Conservation (phyloP, 2,113 vertebrate species). For the Xenopus borealis region DNA sequence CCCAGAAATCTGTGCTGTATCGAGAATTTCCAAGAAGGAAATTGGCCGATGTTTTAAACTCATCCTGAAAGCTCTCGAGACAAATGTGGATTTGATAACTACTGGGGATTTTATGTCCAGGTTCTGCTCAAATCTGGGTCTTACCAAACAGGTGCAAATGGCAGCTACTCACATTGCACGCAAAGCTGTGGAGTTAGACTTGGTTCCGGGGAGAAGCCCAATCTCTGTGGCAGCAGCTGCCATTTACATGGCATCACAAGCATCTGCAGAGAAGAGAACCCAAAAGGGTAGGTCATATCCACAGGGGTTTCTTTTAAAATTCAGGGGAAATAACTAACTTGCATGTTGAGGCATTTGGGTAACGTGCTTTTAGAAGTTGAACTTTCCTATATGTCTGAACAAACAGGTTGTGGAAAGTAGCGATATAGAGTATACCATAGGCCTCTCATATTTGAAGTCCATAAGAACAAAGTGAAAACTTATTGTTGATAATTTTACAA, state of each 20-base stretch:
- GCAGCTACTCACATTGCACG: conserved; percentile 93
- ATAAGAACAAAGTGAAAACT: no score
- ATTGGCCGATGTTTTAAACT: conserved; percentile 97
- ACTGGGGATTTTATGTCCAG: conserved; percentile 98
- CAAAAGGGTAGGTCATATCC: conserved; percentile 81
- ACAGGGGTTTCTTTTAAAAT: no score
- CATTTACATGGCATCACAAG: conserved; percentile 98
- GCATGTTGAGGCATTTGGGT: no score
- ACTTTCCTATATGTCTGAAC: no score
- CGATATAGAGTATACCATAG: no score
- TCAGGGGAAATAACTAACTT: no score
- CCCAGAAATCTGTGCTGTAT: conserved; percentile 96
- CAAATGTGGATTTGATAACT: conserved; percentile 96
- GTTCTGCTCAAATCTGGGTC: conserved; percentile 95
- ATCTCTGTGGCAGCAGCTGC: conserved; percentile 96
- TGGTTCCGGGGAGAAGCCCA: conserved; percentile 94
- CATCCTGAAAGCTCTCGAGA: conserved; percentile 96
- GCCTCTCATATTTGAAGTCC: no score
- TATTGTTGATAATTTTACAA: no score
- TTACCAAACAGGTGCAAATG: conserved; percentile 98
- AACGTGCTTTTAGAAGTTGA: no score
- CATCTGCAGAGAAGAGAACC: conserved; percentile 95
- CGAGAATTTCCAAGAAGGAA: conserved; percentile 97
- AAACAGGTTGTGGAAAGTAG: no score
- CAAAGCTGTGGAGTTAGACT: conserved; percentile 91